phyloP scores from a whole-genome alignment of 2,797 vertebrate species.

The Oceanodroma leucorhoa region DNA sequence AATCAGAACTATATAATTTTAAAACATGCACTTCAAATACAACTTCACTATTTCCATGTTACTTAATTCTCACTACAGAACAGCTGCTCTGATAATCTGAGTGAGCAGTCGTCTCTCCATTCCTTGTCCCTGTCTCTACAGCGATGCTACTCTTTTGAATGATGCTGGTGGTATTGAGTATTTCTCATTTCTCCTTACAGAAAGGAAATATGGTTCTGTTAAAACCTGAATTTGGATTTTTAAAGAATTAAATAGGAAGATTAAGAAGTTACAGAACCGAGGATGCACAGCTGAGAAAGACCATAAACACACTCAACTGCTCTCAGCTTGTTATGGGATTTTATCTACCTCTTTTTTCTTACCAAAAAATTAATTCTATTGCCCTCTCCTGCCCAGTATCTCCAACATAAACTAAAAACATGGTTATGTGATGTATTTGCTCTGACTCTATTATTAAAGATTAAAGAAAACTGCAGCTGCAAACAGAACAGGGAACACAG shows the following conservation, averaged over 20 bases:
- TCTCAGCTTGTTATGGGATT: neutral
- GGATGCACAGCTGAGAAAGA: neutral
- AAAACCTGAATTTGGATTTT: neutral
- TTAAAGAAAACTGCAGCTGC: neutral
- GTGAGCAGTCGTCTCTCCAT: neutral
- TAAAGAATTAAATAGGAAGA: neutral
- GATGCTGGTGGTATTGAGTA: too few relatives aligned
- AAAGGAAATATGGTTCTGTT: neutral
- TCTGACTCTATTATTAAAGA: neutral
- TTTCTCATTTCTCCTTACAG: neutral
- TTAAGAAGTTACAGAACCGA: neutral
- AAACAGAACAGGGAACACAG: neutral
- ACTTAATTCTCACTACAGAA: neutral
- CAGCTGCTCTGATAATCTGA: neutral
- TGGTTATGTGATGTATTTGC: neutral
- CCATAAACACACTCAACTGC: neutral
- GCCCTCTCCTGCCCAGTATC: neutral
- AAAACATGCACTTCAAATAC: neutral
- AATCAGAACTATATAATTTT: accelerated
- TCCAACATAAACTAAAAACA: neutral
- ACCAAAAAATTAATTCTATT: neutral
- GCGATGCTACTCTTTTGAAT: accelerated
- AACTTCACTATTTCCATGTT: neutral
- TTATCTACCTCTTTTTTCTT: neutral
- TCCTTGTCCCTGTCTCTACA: neutral